A percentile compares a stretch with the other conserved stretches of the same genome.
Evolutionary conservation across 2,113 vertebrate species (phyloP).

Genomic region (Trematomus loennbergii): DNA sequence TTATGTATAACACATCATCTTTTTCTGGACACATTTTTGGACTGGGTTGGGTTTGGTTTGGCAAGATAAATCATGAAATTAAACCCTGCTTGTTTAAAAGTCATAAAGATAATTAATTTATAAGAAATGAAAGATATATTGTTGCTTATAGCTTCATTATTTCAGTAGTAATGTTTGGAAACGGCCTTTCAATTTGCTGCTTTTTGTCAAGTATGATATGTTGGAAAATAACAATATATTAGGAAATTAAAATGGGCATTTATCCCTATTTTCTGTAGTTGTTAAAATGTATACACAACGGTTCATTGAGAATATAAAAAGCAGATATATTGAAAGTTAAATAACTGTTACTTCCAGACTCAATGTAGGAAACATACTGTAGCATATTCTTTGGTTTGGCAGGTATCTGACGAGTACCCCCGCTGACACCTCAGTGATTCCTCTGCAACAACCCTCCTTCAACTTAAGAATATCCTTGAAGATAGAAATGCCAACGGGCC

Average conservation of each 20-base stretch:
- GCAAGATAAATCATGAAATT: background rate
- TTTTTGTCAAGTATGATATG: background rate
- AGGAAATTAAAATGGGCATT: background rate
- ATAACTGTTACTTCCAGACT: background rate
- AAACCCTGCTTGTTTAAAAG: background rate
- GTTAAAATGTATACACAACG: background rate
- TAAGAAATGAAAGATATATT: too few relatives aligned
- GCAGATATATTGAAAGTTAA: background rate
- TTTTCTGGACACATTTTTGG: background rate
- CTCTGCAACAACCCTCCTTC: background rate
- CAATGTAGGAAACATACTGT: background rate
- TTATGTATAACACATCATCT: background rate
- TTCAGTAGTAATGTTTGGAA: background rate
- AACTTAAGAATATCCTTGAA: constrained; percentile 1
- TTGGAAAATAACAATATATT: background rate
- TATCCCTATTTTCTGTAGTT: background rate
- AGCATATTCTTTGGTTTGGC: constrained; percentile 3
- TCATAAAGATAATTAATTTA: background rate
- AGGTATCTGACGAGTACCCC: background rate
- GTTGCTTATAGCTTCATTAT: background rate
- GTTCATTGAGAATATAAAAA: background rate
- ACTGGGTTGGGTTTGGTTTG: too few relatives aligned
- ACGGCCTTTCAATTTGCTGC: background rate
- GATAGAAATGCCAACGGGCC: background rate
- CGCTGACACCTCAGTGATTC: background rate